Evolutionary conservation across 35 echinoderm and acorn worm genomes (phyloP).

Genomic region (Anneissia japonica): DNA sequence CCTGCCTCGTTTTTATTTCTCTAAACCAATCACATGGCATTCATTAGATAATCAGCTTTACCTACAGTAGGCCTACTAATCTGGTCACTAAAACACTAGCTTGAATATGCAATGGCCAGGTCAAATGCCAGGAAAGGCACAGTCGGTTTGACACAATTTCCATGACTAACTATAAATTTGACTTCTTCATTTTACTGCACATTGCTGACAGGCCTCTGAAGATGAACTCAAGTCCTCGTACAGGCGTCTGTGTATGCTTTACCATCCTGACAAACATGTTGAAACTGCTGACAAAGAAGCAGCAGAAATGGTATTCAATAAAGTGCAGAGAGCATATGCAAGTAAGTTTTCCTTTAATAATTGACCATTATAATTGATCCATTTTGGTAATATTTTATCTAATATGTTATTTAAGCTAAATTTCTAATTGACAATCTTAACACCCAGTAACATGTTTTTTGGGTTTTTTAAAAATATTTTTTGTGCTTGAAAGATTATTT

Average conservation of each 20-base stretch:
- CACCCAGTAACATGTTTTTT: too few relatives aligned
- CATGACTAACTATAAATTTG: neutral
- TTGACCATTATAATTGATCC: neutral
- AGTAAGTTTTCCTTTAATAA: conserved; percentile 23
- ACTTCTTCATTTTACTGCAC: neutral
- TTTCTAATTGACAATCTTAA: too few relatives aligned
- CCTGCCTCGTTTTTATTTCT: too few relatives aligned
- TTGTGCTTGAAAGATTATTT: too few relatives aligned
- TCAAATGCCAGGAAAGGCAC: neutral
- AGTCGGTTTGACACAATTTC: neutral
- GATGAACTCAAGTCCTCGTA: conserved; percentile 89
- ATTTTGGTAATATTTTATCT: too few relatives aligned
- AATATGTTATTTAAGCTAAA: too few relatives aligned
- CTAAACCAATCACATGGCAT: too few relatives aligned
- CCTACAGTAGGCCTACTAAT: too few relatives aligned
- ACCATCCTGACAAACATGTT: conserved; percentile 91
- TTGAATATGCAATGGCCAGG: neutral
- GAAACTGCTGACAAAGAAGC: conserved; percentile 54
- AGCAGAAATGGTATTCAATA: conserved; percentile 79
- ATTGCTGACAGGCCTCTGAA: conserved; percentile 37
- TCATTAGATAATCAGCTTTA: too few relatives aligned
- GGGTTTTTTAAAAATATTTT: too few relatives aligned
- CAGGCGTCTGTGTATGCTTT: conserved; percentile 82
- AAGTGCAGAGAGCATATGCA: conserved; percentile 85
- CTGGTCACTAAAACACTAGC: neutral